Evolutionary conservation across 2,888 invertebrate species (phyloP), one percentile per base, ranked within the genome.

Genomic region (Melanostoma scalare): DNA sequence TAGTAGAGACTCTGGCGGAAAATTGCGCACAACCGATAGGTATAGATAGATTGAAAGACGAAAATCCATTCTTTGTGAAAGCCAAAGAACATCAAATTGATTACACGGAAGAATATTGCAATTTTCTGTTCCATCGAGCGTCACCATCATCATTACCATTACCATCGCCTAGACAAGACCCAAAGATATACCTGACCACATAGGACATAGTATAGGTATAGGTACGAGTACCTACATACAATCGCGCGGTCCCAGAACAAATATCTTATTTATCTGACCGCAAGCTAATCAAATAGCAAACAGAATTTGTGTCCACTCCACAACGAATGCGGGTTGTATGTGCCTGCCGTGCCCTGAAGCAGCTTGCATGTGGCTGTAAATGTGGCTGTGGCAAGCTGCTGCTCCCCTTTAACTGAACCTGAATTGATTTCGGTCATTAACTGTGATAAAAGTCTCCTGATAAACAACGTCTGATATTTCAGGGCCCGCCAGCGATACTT

Each of bases 201-300:
- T 0, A 20, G 20, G 20, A 20, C 20, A 20, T 20, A 20, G 20
- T 1, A 20, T n/a, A n/a, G n/a, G n/a, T n/a, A n/a, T n/a, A n/a
- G n/a, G n/a, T n/a, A n/a, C n/a, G n/a, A 1, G 20, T 20, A 20
- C 20, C 20, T 20, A 20, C 40, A 52, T 20, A 58, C 35, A 48
- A 60, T 50, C 40, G 58, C 56, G 48, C 52, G 20, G 31, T 36
- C 52, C 33, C 58, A 42, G 67, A 55, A 84, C 78, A 63, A 79
- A 75, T 84, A 84, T 84, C 74, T 79, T 79, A 84, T 84, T 84
- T 75, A 84, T 84, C 84, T 71, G 74, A 79, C 84, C 79, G 79
- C 79, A 56, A 75, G 84, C 84, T 75, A 84, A 84, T 79, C 84
- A 84, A 84, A 84, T 84, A 79, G 74, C 79, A 79, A 84, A 84